Conservation (phyloP, 2,888 invertebrate species). For the Mesoligia furuncula region DNA sequence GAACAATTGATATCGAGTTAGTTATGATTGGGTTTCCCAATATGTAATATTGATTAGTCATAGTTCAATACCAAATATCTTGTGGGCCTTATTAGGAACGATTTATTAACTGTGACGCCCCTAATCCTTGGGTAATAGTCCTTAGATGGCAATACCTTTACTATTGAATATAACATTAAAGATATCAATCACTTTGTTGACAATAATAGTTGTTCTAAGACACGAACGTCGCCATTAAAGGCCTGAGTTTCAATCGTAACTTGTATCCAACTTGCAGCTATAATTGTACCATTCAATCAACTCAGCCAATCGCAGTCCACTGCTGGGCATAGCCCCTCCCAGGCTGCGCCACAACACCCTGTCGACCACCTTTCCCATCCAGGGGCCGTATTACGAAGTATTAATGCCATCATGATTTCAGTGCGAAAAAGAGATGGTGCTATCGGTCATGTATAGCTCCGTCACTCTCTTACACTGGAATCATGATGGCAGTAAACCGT, state of each 20-base stretch:
- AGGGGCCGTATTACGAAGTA: too few species aligned
- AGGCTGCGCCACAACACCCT: background rate
- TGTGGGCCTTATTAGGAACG: constrained; percentile 17
- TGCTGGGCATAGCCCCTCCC: background rate
- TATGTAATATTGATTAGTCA: constrained; percentile 49
- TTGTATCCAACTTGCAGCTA: background rate
- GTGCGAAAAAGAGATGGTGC: too few species aligned
- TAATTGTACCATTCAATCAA: constrained; percentile 14
- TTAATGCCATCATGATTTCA: too few species aligned
- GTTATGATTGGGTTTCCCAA: constrained; percentile 48
- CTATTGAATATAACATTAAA: background rate
- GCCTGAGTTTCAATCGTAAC: background rate
- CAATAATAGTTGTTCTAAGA: constrained; percentile 3
- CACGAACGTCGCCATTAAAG: constrained; percentile 1
- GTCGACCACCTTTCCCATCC: background rate
- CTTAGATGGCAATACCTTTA: constrained; percentile 16
- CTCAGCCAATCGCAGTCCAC: too few species aligned
- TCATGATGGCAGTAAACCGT: too few species aligned
- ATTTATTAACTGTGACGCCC: constrained; percentile 40
- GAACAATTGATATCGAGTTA: constrained; percentile 56
- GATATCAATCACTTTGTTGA: background rate
- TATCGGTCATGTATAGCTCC: too few species aligned
- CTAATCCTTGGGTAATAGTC: constrained; percentile 23
- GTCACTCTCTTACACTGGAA: too few species aligned
- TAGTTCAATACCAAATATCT: constrained; percentile 39